Evolutionary conservation across 2,888 invertebrate genomes (phyloP).

Genomic region (Coleophora flavipennella): DNA sequence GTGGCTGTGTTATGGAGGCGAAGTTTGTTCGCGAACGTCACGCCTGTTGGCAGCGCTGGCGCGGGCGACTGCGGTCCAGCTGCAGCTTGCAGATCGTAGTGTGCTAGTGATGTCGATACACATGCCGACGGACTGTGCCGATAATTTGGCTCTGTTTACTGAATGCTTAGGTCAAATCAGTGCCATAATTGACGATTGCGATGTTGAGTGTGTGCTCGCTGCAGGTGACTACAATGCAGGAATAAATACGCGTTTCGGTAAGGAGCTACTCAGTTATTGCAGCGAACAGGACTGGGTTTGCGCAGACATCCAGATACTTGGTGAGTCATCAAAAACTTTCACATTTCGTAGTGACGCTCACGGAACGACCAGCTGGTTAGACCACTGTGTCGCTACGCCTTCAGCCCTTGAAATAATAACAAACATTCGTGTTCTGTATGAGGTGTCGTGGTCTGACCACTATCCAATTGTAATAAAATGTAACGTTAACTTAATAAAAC

Average conservation of each 20-base stretch:
- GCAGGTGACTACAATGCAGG: slow-evolving; percentile 3
- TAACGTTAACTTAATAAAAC: too few relatives aligned
- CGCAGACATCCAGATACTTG: too few relatives aligned
- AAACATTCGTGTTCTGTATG: too few relatives aligned
- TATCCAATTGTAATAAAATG: too few relatives aligned
- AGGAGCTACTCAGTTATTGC: too few relatives aligned
- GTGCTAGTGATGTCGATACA: slow-evolving; percentile 1
- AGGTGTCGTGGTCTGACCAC: too few relatives aligned
- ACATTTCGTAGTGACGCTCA: neutral
- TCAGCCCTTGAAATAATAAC: too few relatives aligned
- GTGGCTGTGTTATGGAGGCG: neutral
- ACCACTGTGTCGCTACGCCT: slow-evolving; percentile 5
- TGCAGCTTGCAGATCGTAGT: neutral
- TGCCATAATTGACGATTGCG: slow-evolving; percentile 1
- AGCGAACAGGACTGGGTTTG: too few relatives aligned
- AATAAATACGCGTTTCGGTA: neutral
- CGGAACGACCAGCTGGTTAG: slow-evolving; percentile 1
- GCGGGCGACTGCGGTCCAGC: too few relatives aligned
- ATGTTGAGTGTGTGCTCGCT: neutral
- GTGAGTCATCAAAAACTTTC: too few relatives aligned
- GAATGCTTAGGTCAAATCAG: slow-evolving; percentile 1
- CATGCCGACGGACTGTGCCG: slow-evolving; percentile 1
- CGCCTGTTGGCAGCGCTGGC: neutral
- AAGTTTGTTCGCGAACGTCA: neutral
- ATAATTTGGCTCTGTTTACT: slow-evolving; percentile 1